Percentiles rank a stretch among this genome's conserved stretches.
Evolutionary conservation across 2,113 vertebrate genomes (phyloP).

Genomic region (Dipodomys stephensi): DNA sequence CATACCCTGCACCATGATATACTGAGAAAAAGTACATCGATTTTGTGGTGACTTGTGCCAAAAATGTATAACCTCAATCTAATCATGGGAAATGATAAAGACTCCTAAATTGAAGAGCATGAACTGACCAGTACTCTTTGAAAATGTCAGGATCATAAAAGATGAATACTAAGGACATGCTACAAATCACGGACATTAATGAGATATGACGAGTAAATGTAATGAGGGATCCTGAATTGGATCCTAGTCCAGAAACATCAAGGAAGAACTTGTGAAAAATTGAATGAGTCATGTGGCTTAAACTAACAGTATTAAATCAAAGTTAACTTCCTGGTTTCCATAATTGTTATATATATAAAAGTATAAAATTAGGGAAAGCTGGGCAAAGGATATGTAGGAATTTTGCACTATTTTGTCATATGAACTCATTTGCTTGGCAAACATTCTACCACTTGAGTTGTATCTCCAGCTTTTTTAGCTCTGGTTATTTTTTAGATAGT

Average conservation of each 20-base stretch:
- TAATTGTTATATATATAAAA: neutral
- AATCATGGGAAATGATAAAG: neutral
- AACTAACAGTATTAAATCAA: neutral
- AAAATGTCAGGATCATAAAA: constrained; percentile 4
- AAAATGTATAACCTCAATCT: neutral
- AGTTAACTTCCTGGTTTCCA: neutral
- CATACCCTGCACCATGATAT: neutral
- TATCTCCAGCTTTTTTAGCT: too few species aligned
- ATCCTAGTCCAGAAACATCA: neutral
- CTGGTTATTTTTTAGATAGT: too few species aligned
- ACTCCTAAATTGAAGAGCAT: neutral
- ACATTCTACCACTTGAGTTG: too few species aligned
- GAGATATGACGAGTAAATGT: neutral
- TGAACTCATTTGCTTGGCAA: too few species aligned
- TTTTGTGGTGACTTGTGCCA: neutral
- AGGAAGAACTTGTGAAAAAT: neutral
- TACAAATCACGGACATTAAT: neutral
- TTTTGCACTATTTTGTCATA: neutral
- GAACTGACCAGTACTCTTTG: neutral
- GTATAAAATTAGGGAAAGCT: neutral
- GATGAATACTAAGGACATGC: neutral
- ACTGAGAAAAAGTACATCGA: neutral
- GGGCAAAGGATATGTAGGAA: neutral
- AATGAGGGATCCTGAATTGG: neutral
- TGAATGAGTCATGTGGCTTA: neutral